These are phyloP conservation scores for Channa maculata DNA, from an alignment of 2,113 vertebrate species.

Conservation along the genomic window DNA sequence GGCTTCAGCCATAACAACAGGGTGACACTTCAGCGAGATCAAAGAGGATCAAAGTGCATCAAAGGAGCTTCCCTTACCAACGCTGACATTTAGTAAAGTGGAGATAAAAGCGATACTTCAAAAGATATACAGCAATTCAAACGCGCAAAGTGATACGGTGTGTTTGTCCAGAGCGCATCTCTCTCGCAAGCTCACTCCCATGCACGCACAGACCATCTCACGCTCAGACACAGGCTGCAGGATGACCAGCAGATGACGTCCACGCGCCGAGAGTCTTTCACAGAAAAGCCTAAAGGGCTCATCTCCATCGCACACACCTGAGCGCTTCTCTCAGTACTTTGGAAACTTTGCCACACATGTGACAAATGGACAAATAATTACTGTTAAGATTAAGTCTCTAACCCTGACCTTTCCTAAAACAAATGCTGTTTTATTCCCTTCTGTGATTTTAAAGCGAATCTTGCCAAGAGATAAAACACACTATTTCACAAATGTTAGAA, in stretches of 20 bases:
- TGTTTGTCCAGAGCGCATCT: conserved; percentile 57
- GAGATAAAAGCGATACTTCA: conserved; percentile 79
- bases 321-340: background rate
- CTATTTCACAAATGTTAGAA: no score
- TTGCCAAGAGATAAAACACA: background rate
- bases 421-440: background rate
- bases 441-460: background rate
- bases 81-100: conserved; percentile 77
- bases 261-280: conserved; percentile 47
- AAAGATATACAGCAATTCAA: conserved; percentile 74
- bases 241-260: conserved; percentile 72
- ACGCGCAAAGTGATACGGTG: conserved; percentile 54
- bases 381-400: no score
- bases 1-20: conserved; percentile 71
- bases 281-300: background rate
- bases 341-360: background rate
- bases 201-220: background rate
- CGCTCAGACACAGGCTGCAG: conserved; percentile 6
- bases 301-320: conserved; percentile 17
- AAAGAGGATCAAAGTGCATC: conserved; percentile 77
- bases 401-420: no score
- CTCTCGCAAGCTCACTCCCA: background rate
- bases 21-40: conserved; percentile 77
- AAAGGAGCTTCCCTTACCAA: conserved; percentile 72
- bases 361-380: background rate